Evolutionary conservation across 2,797 vertebrate species (phyloP), one percentile per base, ranked within the genome.

Genomic region (Leptoclinus maculatus): DNA sequence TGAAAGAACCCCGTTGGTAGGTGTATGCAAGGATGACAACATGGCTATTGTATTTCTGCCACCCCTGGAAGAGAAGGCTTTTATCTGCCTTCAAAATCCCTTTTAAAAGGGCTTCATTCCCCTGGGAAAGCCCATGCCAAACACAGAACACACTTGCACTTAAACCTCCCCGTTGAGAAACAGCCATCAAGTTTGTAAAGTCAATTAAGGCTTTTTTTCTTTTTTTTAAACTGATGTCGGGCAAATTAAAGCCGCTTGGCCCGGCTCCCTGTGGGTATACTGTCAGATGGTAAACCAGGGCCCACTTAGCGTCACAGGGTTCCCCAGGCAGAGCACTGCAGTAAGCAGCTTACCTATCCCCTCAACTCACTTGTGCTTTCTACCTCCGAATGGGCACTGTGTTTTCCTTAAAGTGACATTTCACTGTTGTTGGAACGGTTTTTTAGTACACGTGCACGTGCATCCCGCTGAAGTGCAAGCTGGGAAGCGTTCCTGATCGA

Each of bases 31-130:
- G 81, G 84, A 92, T 89, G 90, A 92, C 91, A 91, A 85, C 88
- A 87, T 74, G 65, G 65, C 86, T 86, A 92, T 93, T 94, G 91
- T 93, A 91, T 93, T 93, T 83, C 88, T 93, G 92, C 89, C 87
- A 87, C 85, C 66, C 25, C 78, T 84, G 76, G 74, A 84, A 78
- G 79, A 78, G 82, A 80, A 74, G 80, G 85, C 89, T 93, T 92
- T 94, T 90, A 92, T 92, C 91, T 89, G 79, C 86, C 56, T 86
- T 91, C 83, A 89, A 51, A 93, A 89, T 86, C 88, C 87, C 76
- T 87, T 53, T 41, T 92, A 90, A 91, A 93, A 93, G 84, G 79
- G 76, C 74, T 85, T 85, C 69, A 73, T 82, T 90, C 92, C 81
- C 82, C 29, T 3, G 87, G 84, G 90, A 82, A 84, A 67, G 56